These are phyloP conservation scores for Porites cylindrica DNA, from an alignment of 92 coral and sea anemone species.

Conservation along the genomic window DNA sequence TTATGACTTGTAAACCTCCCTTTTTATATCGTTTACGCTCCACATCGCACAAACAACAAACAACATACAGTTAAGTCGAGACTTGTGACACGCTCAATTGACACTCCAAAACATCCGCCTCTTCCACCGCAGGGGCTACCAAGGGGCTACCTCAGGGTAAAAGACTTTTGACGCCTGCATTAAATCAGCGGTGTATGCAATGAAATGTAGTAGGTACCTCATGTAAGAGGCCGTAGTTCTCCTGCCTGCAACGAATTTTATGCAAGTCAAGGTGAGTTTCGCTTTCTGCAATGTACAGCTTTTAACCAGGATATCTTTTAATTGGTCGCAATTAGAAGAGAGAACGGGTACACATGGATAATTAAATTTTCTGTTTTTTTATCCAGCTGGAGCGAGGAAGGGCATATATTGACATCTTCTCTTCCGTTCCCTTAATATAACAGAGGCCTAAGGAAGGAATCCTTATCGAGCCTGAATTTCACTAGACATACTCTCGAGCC, in stretches of 20 bases:
- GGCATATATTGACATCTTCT: background rate
- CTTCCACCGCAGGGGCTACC: background rate
- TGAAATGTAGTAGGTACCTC: background rate
- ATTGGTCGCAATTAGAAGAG: too few relatives aligned
- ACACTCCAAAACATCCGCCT: background rate
- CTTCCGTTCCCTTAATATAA: background rate
- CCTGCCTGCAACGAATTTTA: too few relatives aligned
- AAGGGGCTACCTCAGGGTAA: background rate
- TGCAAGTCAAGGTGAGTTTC: too few relatives aligned
- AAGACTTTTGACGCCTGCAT: background rate
- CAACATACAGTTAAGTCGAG: too few relatives aligned
- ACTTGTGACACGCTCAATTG: too few relatives aligned
- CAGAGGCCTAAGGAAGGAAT: background rate
- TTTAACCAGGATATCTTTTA: too few relatives aligned
- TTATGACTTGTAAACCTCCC: background rate
- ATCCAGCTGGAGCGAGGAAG: too few relatives aligned
- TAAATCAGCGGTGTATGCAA: background rate
- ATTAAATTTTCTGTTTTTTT: too few relatives aligned
- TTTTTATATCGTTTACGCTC: conserved; percentile 29
- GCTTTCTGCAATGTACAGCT: too few relatives aligned
- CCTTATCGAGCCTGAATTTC: too few relatives aligned
- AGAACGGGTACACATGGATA: too few relatives aligned
- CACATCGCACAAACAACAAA: conserved; percentile 16
- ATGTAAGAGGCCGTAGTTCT: background rate
- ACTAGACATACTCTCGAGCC: too few relatives aligned